Percentiles rank a stretch among this genome's conserved stretches.
These are phyloP conservation scores for Phylloscopus trochilus DNA, from an alignment of 2,113 vertebrate genomes.

Conservation along the genomic window DNA sequence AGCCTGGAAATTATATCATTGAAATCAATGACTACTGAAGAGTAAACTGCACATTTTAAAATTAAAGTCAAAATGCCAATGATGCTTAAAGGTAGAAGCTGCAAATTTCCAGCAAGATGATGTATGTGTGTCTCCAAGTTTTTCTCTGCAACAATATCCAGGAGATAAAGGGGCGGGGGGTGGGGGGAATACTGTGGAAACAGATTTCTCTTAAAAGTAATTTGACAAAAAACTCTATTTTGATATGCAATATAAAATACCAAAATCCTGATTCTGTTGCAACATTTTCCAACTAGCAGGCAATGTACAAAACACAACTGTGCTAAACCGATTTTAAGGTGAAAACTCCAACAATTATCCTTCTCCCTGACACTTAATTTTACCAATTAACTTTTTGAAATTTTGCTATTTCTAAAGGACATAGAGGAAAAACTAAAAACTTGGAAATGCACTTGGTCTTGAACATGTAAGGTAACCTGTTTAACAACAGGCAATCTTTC, in stretches of 20 bases:
- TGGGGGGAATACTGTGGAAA: not conserved
- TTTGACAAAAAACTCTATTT: not conserved
- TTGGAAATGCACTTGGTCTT: conserved; percentile 32
- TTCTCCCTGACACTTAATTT: not conserved
- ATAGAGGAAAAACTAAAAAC: not conserved
- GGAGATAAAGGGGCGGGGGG: not conserved
- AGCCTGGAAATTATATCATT: not conserved
- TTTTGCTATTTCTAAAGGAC: not conserved
- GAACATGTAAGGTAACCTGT: conserved; percentile 66
- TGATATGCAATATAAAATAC: not conserved
- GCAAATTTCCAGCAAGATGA: not conserved
- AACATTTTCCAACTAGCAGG: not conserved
- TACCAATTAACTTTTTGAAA: not conserved
- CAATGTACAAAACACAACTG: not conserved
- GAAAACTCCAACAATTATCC: not conserved
- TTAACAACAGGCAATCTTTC: conserved; percentile 74
- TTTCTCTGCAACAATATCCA: not conserved
- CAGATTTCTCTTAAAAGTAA: not conserved
- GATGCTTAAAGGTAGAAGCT: not conserved
- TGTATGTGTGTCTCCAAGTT: not conserved
- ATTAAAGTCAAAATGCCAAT: not conserved
- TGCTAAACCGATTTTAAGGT: not conserved
- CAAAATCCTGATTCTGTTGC: not conserved
- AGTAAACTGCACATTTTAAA: not conserved
- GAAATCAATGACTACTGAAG: not conserved